Conservation (phyloP, 2,113 vertebrate species). For the Phocoena phocoena region DNA sequence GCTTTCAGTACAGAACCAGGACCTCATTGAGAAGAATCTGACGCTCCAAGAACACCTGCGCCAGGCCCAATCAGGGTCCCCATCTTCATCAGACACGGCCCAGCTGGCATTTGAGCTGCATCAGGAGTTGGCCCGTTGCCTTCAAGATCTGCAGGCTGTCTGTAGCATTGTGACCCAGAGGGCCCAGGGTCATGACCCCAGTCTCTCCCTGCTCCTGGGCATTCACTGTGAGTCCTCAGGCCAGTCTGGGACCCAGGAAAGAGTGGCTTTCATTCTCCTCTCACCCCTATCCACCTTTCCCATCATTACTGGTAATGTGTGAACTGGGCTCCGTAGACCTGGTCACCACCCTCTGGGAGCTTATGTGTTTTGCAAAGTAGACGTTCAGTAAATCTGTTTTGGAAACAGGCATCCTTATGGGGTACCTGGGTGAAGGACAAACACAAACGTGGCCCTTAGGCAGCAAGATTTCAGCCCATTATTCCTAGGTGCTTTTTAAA, state of each 20-base stretch:
- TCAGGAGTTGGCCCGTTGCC: conserved; percentile 90
- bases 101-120: conserved; percentile 86
- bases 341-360: neutral
- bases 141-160: conserved; percentile 93
- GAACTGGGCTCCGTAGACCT: neutral
- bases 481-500: neutral
- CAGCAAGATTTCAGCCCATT: neutral
- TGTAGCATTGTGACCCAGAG: conserved; percentile 95
- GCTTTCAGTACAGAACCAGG: conserved; percentile 96
- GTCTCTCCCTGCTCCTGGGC: conserved; percentile 95
- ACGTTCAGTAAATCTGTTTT: conserved; percentile 11
- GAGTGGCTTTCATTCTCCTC: neutral
- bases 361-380: neutral
- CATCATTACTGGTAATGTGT: neutral
- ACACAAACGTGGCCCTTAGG: neutral
- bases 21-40: conserved; percentile 95
- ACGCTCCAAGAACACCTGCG: conserved; percentile 92
- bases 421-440: neutral
- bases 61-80: conserved; percentile 81
- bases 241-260: neutral
- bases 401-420: neutral
- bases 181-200: conserved; percentile 95
- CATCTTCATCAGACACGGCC: conserved; percentile 80
- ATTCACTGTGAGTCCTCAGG: conserved; percentile 90
- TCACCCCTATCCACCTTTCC: neutral